Base-by-base conservation (phyloP, 2,888 invertebrate genomes). In the Pristionchus arcanus region DNA sequence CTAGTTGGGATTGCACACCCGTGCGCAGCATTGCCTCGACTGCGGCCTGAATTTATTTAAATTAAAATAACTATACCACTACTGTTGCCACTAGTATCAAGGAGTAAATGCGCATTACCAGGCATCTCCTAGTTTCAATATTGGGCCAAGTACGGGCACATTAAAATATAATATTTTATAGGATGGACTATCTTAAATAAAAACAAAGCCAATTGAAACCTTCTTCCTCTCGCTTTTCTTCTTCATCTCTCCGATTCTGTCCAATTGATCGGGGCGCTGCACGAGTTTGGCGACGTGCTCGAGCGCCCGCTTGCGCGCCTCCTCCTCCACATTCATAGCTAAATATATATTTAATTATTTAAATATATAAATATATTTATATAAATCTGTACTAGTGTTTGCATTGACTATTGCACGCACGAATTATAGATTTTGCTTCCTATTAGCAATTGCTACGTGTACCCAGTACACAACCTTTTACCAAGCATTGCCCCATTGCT, bases 1-100 rank as follows among this genome's bases (percentile, higher is more conserved):
- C 99, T 89, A 99, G 96, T 96, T 99, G 98, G 91, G 98, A 98
- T 95, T 99, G 98, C 96, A 99, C 98, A 0, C 98, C 98, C n/a
- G 98, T 98, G 96, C 99, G 98, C 37, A 99, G 95, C 96, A 98
- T 97, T 0, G 98, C 98, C 95, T 98, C 98, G 16, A 98, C 97
- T 7, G 98, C 98, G 0, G 97, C 97, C 96, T 98, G 90, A 49
- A 49, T 9, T 63, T 7, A 63, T n/a, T 63, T 15, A 68, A n/a
- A 68, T 31, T 68, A 28, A n/a, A 68, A 31, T 25, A 25, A 28
- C 28, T 2, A 1, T 7, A 13, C n/a, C 37, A 34, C 42, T 25
- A 19, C 42, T 42, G 37, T 19, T 37, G 3, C 16, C 34, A 77
- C 34, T 34, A 34, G n/a, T n/a, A 11, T 34, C 19, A 77, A 77